These are phyloP conservation scores for Rhizoglyphus robini DNA, from an alignment of 1,140 invertebrate genomes.

Conservation along the genomic window DNA sequence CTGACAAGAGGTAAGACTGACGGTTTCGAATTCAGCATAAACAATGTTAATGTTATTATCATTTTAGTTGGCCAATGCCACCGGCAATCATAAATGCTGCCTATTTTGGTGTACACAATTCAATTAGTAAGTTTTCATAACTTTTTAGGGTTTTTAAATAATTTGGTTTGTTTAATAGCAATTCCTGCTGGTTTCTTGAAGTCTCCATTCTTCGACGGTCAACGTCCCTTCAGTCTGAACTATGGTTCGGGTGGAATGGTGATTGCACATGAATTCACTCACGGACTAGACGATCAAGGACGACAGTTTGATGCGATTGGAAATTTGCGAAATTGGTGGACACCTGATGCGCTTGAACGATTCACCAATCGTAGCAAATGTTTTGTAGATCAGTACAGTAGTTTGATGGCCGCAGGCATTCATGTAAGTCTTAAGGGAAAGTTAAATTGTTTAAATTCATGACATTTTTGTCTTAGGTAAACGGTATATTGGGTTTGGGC, in stretches of 20 bases:
- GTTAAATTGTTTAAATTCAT: background rate
- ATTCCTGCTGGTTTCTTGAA: conserved; percentile 35
- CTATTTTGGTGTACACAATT: conserved; percentile 47
- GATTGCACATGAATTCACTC: conserved; percentile 32
- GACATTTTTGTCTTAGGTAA: conserved; percentile 29
- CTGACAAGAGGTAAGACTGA: background rate
- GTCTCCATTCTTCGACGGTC: conserved; percentile 33
- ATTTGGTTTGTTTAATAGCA: background rate
- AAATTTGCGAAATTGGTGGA: conserved; percentile 25
- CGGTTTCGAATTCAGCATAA: too few species aligned
- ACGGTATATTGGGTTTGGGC: conserved; percentile 18
- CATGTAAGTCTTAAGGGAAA: background rate
- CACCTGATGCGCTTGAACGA: conserved; percentile 15
- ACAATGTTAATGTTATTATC: too few species aligned
- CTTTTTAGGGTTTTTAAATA: background rate
- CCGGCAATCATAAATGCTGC: conserved; percentile 39
- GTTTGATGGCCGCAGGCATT: background rate
- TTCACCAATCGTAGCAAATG: conserved; percentile 20
- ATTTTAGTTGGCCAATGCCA: conserved; percentile 20
- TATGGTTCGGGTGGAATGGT: conserved; percentile 36
- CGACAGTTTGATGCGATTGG: conserved; percentile 20
- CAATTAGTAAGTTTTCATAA: conserved; percentile 20
- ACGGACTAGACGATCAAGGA: conserved; percentile 29
- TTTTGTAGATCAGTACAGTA: conserved; percentile 21
- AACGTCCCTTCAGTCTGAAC: conserved; percentile 32